Evolutionary conservation across 2,888 invertebrate species (phyloP), one percentile per base, ranked within the genome.

Genomic region (Macaria liturata): DNA sequence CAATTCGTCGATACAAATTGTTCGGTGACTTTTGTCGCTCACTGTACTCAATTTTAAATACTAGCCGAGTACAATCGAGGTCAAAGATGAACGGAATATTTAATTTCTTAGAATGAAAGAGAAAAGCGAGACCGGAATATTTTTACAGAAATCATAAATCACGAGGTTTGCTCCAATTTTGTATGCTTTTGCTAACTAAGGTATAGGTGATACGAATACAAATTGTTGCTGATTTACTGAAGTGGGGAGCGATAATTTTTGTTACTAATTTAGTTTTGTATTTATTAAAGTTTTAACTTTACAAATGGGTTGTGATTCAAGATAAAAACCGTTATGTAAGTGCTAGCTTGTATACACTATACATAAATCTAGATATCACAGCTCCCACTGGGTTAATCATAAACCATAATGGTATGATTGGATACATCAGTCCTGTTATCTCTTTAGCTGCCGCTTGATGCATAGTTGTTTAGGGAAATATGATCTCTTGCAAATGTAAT

Each of bases 81-180:
- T 59, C 55, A 63, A 64, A 55, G 51, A 49, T 59, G 46, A 52
- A 47, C 54, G 46, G 52, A 66, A 64, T 60, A 37, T 57, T 58
- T 47, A 57, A 57, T 59, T 54, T 56, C 49, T 45, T 4, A 8
- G 37, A 56, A 53, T 46, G 48, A 47, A 55, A 8, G 37, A 45
- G 48, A 20, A 52, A 52, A 31, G 32, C 54, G 53, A 46, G 52
- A 49, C 34, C 20, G 7, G 61, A 65, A 61, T 61, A 32, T 50
- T 54, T 53, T 49, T 51, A 32, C 42, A 37, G 8, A 31, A 50
- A 56, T 46, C 50, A 46, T 56, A 56, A 50, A 56, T 56, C 56
- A 46, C 46, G 50, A 37, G 32, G 6, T 32, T 47, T 20, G 44
- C 44, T 45, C 45, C 31, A 48, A 44, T 49, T 49, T 37, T 45